Evolutionary conservation across 2,113 vertebrate species (phyloP).

Genomic region (Arvicanthis niloticus): DNA sequence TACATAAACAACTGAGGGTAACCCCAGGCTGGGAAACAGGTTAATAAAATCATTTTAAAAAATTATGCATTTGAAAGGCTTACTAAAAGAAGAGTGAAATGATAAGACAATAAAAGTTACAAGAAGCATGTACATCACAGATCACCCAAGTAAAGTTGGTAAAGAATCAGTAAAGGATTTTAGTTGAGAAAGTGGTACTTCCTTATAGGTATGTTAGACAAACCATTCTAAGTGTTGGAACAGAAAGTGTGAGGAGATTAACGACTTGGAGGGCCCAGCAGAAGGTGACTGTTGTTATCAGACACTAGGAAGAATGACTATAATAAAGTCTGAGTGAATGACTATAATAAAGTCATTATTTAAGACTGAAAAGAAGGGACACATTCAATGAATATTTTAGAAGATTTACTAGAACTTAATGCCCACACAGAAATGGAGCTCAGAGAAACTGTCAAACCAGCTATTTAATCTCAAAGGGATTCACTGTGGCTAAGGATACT

Average conservation of each 20-base stretch:
- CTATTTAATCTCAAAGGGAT: slow-evolving; percentile 4
- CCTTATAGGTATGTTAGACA: background rate
- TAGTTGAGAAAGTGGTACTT: background rate
- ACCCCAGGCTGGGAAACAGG: background rate
- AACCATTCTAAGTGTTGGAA: background rate
- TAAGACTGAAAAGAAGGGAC: background rate
- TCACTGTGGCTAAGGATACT: background rate
- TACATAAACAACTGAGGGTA: background rate
- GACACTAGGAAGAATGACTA: background rate
- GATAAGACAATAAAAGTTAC: background rate
- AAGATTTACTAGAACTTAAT: background rate
- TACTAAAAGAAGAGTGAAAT: background rate
- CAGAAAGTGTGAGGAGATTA: background rate
- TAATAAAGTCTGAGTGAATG: too few relatives aligned
- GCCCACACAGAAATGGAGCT: background rate
- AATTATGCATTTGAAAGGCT: background rate
- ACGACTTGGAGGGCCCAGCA: background rate
- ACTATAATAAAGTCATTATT: too few relatives aligned
- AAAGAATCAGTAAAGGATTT: background rate
- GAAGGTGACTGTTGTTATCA: background rate
- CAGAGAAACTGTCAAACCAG: background rate
- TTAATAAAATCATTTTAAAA: background rate
- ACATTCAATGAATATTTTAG: slow-evolving; percentile 17
- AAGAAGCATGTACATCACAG: background rate
- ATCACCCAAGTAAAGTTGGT: background rate